Evolutionary conservation across 2,888 invertebrate genomes (phyloP), one percentile per base, ranked within the genome.

Genomic region (Neocrepidodera transversa): DNA sequence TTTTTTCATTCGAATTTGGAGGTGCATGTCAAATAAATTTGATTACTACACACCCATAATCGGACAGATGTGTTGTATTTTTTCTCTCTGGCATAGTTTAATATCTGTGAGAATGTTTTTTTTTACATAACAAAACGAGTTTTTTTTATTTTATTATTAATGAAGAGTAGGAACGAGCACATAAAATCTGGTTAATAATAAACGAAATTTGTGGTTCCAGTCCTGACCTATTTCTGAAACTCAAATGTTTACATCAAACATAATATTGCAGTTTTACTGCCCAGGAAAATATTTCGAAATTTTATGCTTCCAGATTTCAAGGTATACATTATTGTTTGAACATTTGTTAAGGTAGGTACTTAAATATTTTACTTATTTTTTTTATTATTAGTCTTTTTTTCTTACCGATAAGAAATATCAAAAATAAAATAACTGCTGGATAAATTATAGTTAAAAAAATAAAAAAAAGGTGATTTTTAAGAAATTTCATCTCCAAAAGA

Each of bases 211-310:
- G 10, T 18, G 16, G 40, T 40, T 40, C 16, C 17, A 40, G 18
- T 40, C 16, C 8, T 40, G 40, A 40, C 40, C 40, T 40, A 40
- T 40, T 40, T 40, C 17, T 14, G 18, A 13, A 14, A 40, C 40
- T 40, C 40, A 40, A 40, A 40, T 40, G 16, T 40, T 40, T 40
- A 40, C 40, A 40, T 40, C 40, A 40, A 40, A 40, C 40, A 40
- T 8, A 40, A 40, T 18, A 18, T 40, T 2, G 40, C 40, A 17
- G 40, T 40, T 40, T 40, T 40, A 40, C n/a, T 40, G 18, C 40
- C 40, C 8, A 40, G 18, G 17, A 18, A 40, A 16, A 40, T 40
- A 40, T 40, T 40, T 40, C 40, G 8, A 40, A 14, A 18, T 40
- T 40, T 40, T 40, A 18, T 40, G 14, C 5, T 6, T 16, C 40